Base-by-base conservation (phyloP, 2,797 vertebrate genomes). In the Semotilus atromaculatus region DNA sequence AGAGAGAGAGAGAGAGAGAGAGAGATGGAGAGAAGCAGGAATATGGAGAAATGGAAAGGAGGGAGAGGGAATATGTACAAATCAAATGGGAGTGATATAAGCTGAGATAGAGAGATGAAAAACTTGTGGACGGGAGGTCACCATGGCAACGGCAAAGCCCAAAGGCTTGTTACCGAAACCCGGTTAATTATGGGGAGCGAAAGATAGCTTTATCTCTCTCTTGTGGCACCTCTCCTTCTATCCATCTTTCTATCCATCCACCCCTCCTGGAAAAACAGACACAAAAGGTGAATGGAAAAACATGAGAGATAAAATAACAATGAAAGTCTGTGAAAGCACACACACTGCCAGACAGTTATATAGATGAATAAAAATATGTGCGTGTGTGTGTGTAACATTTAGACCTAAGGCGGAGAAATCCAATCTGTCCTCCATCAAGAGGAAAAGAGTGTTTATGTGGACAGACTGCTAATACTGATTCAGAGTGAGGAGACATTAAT, bases 101-200 rank as follows among this genome's bases (percentile, higher is more conserved):
- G 81, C 86, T 71, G 64, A 87, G 82, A 85, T 80, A 85, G 85
- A 88, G 80, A 71, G 82, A 73, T 85, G 76, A 85, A 83, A 86
- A 88, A 89, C 79, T 84, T 85, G 86, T 90, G 86, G 87, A 87
- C 67, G 75, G 79, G 73, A 81, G 71, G 89, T 90, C 84, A 75
- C 88, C 87, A 91, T 90, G 88, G 89, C 82, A 90, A 91, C 87
- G 87, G 73, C 60, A 81, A 86, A 85, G 78, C 89, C 90, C 85
- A 86, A 87, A 87, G 90, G 88, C 87, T 90, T 87, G 87, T 89
- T 88, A 88, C 87, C 60, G 82, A 91, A 89, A 89, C 85, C 77
- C 75, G 73, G 90, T 90, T 91, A 90, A 91, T 91, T 90, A 90
- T 81, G 84, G 85, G 80, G 82, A 86, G 77, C 81, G 73, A 85